Evolutionary conservation across 1,140 invertebrate genomes (phyloP).

Genomic region (Platorchestia sp.): DNA sequence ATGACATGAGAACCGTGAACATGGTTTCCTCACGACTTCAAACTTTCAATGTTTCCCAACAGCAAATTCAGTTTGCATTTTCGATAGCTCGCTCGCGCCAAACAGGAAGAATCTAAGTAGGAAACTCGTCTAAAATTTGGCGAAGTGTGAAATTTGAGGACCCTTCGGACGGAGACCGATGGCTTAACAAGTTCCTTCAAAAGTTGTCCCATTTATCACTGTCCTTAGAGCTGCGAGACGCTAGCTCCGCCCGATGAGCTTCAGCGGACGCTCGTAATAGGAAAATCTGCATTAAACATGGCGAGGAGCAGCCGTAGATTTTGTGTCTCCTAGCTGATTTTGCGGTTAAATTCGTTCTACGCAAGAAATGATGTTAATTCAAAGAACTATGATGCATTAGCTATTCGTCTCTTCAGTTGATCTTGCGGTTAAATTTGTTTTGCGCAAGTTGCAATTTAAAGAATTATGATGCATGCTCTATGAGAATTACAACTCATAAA

Average conservation of each 20-base stretch:
- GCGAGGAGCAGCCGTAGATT: neutral
- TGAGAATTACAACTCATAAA: no score
- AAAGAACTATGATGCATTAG: no score
- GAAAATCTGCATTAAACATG: neutral
- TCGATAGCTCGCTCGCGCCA: neutral
- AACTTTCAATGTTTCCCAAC: neutral
- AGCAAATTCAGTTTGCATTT: neutral
- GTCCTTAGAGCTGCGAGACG: neutral
- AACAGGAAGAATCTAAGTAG: neutral
- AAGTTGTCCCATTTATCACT: conserved; percentile 36
- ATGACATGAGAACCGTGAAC: no score
- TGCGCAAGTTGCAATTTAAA: no score
- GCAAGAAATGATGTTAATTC: no score
- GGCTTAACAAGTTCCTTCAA: conserved; percentile 30
- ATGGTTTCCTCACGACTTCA: neutral
- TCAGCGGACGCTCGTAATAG: neutral
- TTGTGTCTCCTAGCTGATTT: neutral
- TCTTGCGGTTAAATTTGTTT: no score
- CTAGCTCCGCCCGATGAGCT: neutral
- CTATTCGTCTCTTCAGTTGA: no score
- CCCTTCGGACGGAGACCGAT: conserved; percentile 9
- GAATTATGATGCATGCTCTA: no score
- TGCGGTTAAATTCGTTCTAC: no score
- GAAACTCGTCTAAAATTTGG: conserved; percentile 2
- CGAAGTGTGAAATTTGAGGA: conserved; percentile 31